Conservation (phyloP, 2,113 vertebrate species). For the Empidonax alnorum region DNA sequence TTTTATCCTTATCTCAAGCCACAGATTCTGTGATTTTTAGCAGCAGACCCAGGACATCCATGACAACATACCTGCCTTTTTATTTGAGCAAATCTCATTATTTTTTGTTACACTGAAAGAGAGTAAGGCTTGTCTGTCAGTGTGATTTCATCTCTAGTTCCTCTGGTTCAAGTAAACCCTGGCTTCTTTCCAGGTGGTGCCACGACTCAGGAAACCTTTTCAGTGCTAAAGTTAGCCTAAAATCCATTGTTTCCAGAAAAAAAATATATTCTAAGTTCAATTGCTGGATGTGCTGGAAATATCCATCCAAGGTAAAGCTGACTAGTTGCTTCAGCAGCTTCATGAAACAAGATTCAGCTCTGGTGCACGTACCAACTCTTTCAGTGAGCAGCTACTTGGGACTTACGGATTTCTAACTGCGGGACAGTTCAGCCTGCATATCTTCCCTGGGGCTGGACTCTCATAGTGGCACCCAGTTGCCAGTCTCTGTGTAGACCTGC, state of each 20-base stretch:
- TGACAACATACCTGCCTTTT: background rate
- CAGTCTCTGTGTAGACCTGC: background rate
- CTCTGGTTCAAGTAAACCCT: background rate
- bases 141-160: background rate
- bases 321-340: background rate
- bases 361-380: background rate
- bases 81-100: background rate
- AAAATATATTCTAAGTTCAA: background rate
- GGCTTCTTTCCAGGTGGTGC: background rate
- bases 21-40: background rate
- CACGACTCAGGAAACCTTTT: background rate
- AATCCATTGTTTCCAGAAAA: background rate
- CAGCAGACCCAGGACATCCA: background rate
- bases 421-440: background rate
- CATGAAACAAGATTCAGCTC: background rate
- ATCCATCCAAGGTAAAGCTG: background rate
- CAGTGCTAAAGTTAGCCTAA: background rate
- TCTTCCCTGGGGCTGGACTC: background rate
- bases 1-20: conserved; percentile 1
- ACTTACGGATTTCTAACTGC: background rate
- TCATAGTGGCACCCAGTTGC: background rate
- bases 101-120: conserved; percentile 8
- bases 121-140: background rate
- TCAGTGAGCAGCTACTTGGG: background rate
- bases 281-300: background rate